Conservation (phyloP, 2,113 vertebrate genomes). For the Melierax canorus region DNA sequence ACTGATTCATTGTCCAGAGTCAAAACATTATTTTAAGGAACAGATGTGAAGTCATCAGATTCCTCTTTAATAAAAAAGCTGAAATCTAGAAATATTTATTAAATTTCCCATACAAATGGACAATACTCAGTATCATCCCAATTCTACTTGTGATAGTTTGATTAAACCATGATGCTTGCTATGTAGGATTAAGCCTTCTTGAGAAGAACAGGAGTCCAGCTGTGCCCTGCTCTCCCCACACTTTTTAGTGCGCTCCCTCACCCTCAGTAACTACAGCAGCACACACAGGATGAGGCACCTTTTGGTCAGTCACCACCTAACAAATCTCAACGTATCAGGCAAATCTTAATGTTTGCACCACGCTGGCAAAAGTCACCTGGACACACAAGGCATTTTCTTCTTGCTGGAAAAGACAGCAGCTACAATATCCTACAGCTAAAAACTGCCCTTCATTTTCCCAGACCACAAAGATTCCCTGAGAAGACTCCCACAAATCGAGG, state of each 20-base stretch:
- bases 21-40: neutral
- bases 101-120: neutral
- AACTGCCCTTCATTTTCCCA: neutral
- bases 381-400: neutral
- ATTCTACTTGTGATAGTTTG: fast-evolving
- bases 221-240: neutral
- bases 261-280: neutral
- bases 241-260: neutral
- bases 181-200: neutral
- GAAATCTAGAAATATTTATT: neutral
- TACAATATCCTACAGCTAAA: fast-evolving
- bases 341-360: neutral
- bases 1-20: neutral
- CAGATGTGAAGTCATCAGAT: neutral
- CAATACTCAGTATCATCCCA: neutral
- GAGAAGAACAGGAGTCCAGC: neutral
- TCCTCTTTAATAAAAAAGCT: neutral
- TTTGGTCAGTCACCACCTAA: neutral
- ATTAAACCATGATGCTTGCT: neutral
- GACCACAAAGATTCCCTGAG: neutral
- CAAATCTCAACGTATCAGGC: too few relatives aligned
- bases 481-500: neutral
- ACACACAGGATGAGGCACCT: neutral
- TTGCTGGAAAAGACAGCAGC: neutral
- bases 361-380: neutral